Conservation (phyloP, 2,888 invertebrate species). For the Scaptomyza flava region DNA sequence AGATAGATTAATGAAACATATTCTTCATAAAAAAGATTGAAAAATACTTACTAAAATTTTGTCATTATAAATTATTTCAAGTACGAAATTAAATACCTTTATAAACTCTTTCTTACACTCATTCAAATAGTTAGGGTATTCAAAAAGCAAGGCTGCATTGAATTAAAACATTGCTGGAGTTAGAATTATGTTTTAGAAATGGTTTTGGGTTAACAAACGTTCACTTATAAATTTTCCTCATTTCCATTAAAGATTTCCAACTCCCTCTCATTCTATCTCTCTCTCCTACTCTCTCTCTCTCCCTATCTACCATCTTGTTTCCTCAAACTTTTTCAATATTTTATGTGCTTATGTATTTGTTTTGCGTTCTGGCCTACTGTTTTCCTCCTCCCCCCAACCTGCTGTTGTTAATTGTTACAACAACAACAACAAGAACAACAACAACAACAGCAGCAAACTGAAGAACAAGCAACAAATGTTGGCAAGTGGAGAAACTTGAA, state of each 20-base stretch:
- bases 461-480: slow-evolving; percentile 37
- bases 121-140: slow-evolving; percentile 19
- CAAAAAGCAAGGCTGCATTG: background rate
- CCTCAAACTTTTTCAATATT: slow-evolving; percentile 73
- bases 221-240: slow-evolving; percentile 75
- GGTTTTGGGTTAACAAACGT: slow-evolving; percentile 34
- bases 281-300: slow-evolving; percentile 1
- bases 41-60: no score
- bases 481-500: slow-evolving; percentile 36
- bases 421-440: slow-evolving; percentile 62
- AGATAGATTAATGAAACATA: no score
- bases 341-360: slow-evolving; percentile 63
- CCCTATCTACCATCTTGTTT: slow-evolving; percentile 16
- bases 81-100: no score
- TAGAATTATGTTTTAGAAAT: slow-evolving; percentile 1
- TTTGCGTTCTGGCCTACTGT: slow-evolving; percentile 65
- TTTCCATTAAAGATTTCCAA: slow-evolving; percentile 58
- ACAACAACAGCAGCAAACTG: slow-evolving; percentile 28
- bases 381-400: slow-evolving; percentile 37
- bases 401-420: slow-evolving; percentile 74
- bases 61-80: no score
- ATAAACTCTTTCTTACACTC: no score
- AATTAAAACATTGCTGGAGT: slow-evolving; percentile 1
- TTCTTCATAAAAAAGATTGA: no score
- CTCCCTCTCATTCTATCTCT: background rate